Evolutionary conservation across 2,888 invertebrate species (phyloP), one percentile per base, ranked within the genome.

Genomic region (Ichneumoninae sp.): DNA sequence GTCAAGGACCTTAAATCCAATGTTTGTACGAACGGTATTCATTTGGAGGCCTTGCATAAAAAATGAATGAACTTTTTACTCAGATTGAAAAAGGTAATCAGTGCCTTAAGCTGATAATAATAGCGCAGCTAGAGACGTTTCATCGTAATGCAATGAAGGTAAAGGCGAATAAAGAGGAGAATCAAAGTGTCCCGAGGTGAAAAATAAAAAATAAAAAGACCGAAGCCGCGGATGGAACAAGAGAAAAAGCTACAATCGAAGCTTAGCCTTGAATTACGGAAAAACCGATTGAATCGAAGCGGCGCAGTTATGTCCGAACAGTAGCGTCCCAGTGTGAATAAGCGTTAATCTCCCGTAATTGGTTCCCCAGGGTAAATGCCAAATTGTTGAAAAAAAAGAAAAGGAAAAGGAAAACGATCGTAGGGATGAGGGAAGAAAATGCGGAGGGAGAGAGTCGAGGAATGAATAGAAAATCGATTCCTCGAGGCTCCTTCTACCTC

Each of bases 311-410:
- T 83, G 86, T 78, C 76, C 69, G 71, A 73, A 73, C 75, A 84
- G 82, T 84, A 79, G 65, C 77, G 84, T 82, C 66, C 81, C 81
- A 74, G 70, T 85, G 86, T 86, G 82, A 85, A 86, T 85, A 81
- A 84, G 83, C 86, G 82, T 86, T 86, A 86, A 86, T 86, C 84
- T 84, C 74, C 78, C 44, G 81, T 85, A 85, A 86, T 86, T 86
- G 80, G 86, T 86, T 85, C 80, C 80, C 77, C 83, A 81, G 85
- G 84, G 79, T 85, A 86, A 86, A 85, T 86, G 76, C 86, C 84
- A 84, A 85, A 83, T 82, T 79, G 77, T 69, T 84, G 26, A 60
- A 69, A 76, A 77, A 83, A 75, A 78, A 69, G 52, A 83, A 50
- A 52, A 81, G 57, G 44, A 69, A 71, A 73, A 83, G 68, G 57